Percentiles rank a stretch among this genome's conserved stretches.
These are phyloP conservation scores for Diorhabda elongata DNA, from an alignment of 1,140 invertebrate genomes.

Conservation along the genomic window DNA sequence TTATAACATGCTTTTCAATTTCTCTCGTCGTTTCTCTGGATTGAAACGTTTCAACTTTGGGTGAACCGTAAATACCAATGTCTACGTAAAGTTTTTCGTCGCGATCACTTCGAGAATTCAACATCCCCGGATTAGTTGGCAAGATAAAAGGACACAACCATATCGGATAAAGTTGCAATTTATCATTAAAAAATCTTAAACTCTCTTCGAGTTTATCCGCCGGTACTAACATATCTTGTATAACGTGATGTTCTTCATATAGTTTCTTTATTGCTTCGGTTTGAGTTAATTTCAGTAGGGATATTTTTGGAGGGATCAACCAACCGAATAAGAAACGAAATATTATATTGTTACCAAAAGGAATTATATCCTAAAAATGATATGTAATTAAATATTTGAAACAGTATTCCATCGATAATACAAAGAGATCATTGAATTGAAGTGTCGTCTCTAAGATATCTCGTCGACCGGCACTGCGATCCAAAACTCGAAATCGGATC, in stretches of 20 bases:
- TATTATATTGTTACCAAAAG: constrained; percentile 75
- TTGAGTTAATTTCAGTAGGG: constrained; percentile 78
- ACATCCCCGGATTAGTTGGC: constrained; percentile 65
- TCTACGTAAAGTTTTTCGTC: constrained; percentile 65
- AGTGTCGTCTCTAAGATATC: too few species aligned
- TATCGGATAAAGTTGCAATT: constrained; percentile 74
- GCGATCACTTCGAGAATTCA: constrained; percentile 51
- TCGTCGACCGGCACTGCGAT: too few species aligned
- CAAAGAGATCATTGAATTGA: too few species aligned
- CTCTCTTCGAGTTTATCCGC: constrained; percentile 58
- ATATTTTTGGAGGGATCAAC: constrained; percentile 80
- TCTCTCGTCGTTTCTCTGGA: constrained; percentile 62
- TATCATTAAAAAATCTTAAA: constrained; percentile 62
- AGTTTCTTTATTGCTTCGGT: constrained; percentile 66
- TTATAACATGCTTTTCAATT: constrained; percentile 67
- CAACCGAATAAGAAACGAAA: constrained; percentile 75
- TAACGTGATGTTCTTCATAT: constrained; percentile 76
- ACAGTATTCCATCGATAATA: too few species aligned
- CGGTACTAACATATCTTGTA: constrained; percentile 82
- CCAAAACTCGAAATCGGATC: too few species aligned
- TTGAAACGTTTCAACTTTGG: constrained; percentile 60
- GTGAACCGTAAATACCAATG: constrained; percentile 76
- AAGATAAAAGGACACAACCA: constrained; percentile 82
- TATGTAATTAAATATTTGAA: not conserved
- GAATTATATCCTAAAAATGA: constrained; percentile 70